Evolutionary conservation across 2,888 invertebrate species (phyloP), one percentile per base, ranked within the genome.

Genomic region (Venustoraphidia nigricollis): DNA sequence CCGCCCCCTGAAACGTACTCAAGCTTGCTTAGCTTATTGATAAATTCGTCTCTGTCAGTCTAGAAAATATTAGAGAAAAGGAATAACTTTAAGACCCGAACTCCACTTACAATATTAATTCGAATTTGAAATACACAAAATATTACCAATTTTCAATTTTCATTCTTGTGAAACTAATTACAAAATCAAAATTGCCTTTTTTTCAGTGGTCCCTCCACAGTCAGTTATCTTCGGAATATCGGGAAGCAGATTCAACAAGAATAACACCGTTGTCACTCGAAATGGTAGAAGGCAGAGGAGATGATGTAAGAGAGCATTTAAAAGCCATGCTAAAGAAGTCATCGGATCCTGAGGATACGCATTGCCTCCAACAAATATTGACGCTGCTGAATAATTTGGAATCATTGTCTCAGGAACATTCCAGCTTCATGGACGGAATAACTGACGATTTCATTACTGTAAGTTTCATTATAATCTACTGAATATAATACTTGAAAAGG

Each of bases 321-420:
- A 49, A 53, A 27, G 54, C 54, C 45, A 59, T 65, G 54, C 52
- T 59, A 38, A 61, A 63, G 49, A 63, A 62, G 51, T 52, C 60
- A 10, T 53, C 54, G 38, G 57, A 48, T 54, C 71, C 71, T 50
- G 73, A 76, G 37, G 80, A 80, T 56, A 73, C 75, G 59, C 68
- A 71, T 45, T 79, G 79, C 55, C 65, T 81, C 58, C 76, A 79
- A 57, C 79, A 79, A 60, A 70, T 79, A 44, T 60, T 78, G 50
- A 72, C 73, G 62, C 66, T 79, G 56, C 65, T 80, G 51, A 77
- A 79, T 60, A 76, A 77, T 57, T 66, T 75, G 44, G 77, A 78
- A 60, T 66, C 75, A 42, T 36, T 47, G 34, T 47, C 47, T 34
- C 43, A 42, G 10, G 47, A 47, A 27, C 47, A 47, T 47, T 14